These are phyloP conservation scores for Cerceris ruficornis DNA, from an alignment of 2,888 invertebrate genomes.

Conservation along the genomic window DNA sequence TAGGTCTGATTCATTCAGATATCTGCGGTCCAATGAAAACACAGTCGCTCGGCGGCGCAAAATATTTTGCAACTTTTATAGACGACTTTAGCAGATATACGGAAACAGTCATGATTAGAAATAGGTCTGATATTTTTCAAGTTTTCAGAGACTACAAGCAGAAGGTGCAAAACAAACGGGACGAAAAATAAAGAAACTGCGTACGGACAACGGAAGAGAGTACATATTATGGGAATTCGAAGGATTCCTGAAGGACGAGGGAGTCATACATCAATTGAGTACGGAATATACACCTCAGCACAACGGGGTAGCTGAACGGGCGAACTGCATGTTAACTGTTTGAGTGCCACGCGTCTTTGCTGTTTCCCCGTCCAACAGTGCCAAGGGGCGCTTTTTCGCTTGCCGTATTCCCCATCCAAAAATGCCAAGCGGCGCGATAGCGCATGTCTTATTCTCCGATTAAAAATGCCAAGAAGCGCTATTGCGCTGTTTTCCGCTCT, in stretches of 20 bases:
- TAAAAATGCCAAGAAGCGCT: no score
- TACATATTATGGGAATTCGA: conserved; percentile 47
- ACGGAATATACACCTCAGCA: conserved; percentile 69
- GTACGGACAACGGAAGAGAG: conserved; percentile 49
- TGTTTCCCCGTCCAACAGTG: conserved; percentile 63
- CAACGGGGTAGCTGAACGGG: conserved; percentile 70
- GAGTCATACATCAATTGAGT: conserved; percentile 44
- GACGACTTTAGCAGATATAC: conserved; percentile 39
- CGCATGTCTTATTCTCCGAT: no score
- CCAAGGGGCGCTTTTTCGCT: conserved; percentile 63
- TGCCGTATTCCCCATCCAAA: no score
- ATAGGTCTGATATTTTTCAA: conserved; percentile 38
- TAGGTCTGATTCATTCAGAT: conserved; percentile 37
- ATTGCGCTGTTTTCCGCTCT: no score
- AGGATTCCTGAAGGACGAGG: conserved; percentile 33
- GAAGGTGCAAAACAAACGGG: conserved; percentile 46
- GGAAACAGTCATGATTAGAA: conserved; percentile 29
- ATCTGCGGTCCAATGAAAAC: conserved; percentile 57
- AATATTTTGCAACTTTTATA: conserved; percentile 53
- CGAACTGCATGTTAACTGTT: conserved; percentile 69
- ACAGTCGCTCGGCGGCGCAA: conserved; percentile 41
- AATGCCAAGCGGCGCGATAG: no score
- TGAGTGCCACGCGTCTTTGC: conserved; percentile 40
- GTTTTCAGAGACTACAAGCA: conserved; percentile 45
- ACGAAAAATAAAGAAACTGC: conserved; percentile 35